Evolutionary conservation across 2,888 invertebrate genomes (phyloP).

Genomic region (Thera britannica): DNA sequence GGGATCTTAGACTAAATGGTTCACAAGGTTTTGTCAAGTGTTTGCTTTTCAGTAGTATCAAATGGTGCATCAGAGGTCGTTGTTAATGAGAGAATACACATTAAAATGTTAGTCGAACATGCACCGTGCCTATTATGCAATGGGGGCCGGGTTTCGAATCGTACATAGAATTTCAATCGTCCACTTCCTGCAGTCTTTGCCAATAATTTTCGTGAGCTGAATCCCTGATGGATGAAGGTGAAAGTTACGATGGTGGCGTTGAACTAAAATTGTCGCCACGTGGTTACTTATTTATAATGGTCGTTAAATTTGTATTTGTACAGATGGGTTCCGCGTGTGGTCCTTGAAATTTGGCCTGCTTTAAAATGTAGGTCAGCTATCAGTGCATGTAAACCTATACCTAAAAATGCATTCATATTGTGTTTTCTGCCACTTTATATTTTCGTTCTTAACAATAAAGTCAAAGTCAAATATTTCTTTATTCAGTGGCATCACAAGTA

Average conservation of each 20-base stretch:
- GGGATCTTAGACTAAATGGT: no score
- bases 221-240: conserved; percentile 64
- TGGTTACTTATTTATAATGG: conserved; percentile 35
- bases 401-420: not conserved
- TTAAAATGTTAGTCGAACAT: conserved; percentile 12
- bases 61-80: not conserved
- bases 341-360: conserved; percentile 21
- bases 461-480: no score
- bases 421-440: no score
- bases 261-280: conserved; percentile 43
- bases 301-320: conserved; percentile 44
- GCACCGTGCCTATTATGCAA: conserved; percentile 45
- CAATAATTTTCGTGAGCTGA: conserved; percentile 59
- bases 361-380: not conserved
- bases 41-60: no score
- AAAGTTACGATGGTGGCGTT: conserved; percentile 58
- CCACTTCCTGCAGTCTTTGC: conserved; percentile 58
- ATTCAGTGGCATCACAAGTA: no score
- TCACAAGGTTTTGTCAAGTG: no score
- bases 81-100: not conserved
- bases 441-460: no score
- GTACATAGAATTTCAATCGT: conserved; percentile 55
- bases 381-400: not conserved
- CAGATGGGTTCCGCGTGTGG: conserved; percentile 53
- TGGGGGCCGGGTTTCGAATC: conserved; percentile 54